These are phyloP conservation scores for Danaus chrysippus DNA, from an alignment of 2,888 invertebrate species.

Conservation along the genomic window DNA sequence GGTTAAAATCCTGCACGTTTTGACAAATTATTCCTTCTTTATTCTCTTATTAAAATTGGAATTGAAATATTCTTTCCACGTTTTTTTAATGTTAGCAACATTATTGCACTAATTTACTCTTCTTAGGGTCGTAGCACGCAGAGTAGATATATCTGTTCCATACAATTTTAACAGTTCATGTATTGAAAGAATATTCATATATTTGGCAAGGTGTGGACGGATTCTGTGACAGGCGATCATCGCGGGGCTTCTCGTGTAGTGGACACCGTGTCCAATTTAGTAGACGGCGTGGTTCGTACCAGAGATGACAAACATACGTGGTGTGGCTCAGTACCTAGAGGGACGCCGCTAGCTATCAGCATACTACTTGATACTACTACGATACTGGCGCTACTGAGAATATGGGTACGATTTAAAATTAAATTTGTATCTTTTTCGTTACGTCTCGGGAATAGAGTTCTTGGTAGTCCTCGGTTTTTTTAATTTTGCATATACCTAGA, in stretches of 20 bases:
- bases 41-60: too few relatives aligned
- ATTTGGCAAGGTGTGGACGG: conserved; percentile 79
- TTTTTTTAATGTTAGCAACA: too few relatives aligned
- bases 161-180: too few relatives aligned
- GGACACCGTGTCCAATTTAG: conserved; percentile 81
- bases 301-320: conserved; percentile 89
- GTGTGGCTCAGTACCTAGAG: conserved; percentile 82
- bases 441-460: not conserved
- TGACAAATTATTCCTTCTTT: too few relatives aligned
- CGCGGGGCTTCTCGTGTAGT: conserved; percentile 78
- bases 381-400: conserved; percentile 81
- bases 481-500: not conserved
- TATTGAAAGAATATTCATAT: not conserved
- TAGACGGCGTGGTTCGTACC: conserved; percentile 85
- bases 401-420: conserved; percentile 79
- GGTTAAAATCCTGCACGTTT: too few relatives aligned
- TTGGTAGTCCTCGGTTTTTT: not conserved
- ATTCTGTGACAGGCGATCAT: conserved; percentile 75
- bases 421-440: not conserved
- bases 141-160: too few relatives aligned
- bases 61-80: too few relatives aligned
- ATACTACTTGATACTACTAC: conserved; percentile 77
- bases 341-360: conserved; percentile 80
- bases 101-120: too few relatives aligned
- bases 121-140: too few relatives aligned